These are phyloP conservation scores for Brachymystax lenok DNA, from an alignment of 2,797 vertebrate genomes.

Conservation along the genomic window DNA sequence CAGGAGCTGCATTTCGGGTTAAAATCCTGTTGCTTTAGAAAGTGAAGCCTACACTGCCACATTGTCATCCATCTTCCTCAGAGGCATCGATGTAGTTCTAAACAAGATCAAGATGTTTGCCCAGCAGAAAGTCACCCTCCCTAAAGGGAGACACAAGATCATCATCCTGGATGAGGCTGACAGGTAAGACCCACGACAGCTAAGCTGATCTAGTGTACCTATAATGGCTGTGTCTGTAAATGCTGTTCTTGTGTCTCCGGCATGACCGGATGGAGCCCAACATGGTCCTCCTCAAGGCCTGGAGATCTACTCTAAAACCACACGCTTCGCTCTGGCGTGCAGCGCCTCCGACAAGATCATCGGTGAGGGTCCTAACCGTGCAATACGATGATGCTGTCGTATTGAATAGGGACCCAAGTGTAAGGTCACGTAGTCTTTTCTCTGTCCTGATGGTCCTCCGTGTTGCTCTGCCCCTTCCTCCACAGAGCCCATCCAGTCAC, in stretches of 20 bases:
- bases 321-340: slow-evolving; percentile 93
- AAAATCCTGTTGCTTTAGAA: not conserved
- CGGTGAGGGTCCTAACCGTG: slow-evolving; percentile 60
- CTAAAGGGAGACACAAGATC: slow-evolving; percentile 94
- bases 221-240: not conserved
- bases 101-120: slow-evolving; percentile 99
- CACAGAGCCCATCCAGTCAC: slow-evolving; percentile 95
- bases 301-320: slow-evolving; percentile 98
- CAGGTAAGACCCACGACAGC: slow-evolving; percentile 74
- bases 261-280: slow-evolving; percentile 98
- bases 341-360: slow-evolving; percentile 98
- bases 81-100: slow-evolving; percentile 95
- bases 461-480: not conserved
- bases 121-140: slow-evolving; percentile 96
- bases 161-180: slow-evolving; percentile 97
- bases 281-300: no score
- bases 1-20: not conserved
- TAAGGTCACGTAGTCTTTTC: not conserved
- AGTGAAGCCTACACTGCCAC: not conserved
- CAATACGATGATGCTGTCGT: not conserved
- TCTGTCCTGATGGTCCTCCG: not conserved
- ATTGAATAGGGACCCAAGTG: not conserved
- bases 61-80: slow-evolving; percentile 56
- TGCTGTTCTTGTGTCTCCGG: slow-evolving; percentile 59
- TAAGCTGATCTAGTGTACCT: not conserved